phyloP scores from a whole-genome alignment of 2,888 invertebrate species.

The Pammene aurita region DNA sequence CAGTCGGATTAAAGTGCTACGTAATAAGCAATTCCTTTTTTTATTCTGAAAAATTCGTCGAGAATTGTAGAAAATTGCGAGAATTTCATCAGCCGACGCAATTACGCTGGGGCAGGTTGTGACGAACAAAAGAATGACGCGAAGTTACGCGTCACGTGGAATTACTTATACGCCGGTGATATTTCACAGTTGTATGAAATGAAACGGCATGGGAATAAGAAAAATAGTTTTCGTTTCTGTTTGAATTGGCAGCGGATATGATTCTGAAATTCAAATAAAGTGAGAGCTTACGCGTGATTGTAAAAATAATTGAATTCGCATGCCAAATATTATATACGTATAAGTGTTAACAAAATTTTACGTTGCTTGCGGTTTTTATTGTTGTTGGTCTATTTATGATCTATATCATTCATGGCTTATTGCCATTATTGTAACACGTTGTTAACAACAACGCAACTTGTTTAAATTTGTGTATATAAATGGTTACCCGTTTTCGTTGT shows the following conservation, averaged over 20 bases:
- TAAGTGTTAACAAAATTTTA: too few relatives aligned
- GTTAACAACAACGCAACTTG: too few relatives aligned
- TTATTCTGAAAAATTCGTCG: slow-evolving; percentile 35
- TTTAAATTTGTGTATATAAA: too few relatives aligned
- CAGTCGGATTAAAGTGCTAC: slow-evolving; percentile 39
- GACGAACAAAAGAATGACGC: slow-evolving; percentile 37
- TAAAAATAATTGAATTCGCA: not conserved
- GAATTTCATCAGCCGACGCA: slow-evolving; percentile 42
- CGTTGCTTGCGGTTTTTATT: too few relatives aligned
- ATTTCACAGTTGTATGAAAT: not conserved
- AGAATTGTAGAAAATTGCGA: slow-evolving; percentile 38
- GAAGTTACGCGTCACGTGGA: slow-evolving; percentile 27
- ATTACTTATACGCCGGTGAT: slow-evolving; percentile 13
- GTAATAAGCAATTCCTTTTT: slow-evolving; percentile 40
- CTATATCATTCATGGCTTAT: too few relatives aligned
- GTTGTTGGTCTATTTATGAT: too few relatives aligned
- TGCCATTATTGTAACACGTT: too few relatives aligned
- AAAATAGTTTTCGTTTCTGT: not conserved
- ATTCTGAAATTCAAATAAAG: too few relatives aligned
- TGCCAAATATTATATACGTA: too few relatives aligned
- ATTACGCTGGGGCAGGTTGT: slow-evolving; percentile 29
- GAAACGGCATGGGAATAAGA: not conserved
- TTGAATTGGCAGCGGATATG: not conserved
- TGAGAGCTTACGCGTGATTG: not conserved
- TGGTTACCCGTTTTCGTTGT: too few relatives aligned